Conservation (phyloP, 2,113 vertebrate genomes). For the Okapia johnstoni region DNA sequence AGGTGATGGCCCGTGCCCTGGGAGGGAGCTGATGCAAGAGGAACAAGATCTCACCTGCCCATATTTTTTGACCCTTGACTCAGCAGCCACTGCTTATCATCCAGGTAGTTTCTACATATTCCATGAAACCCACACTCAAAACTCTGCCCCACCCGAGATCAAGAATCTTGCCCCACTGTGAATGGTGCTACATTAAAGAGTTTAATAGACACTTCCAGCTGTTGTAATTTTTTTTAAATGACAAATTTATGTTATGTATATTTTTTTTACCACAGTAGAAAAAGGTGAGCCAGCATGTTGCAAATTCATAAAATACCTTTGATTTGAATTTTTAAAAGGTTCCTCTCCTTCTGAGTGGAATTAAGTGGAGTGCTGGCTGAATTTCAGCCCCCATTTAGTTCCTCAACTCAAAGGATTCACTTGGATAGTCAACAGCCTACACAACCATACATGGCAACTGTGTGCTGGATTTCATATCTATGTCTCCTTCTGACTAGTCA, state of each 20-base stretch:
- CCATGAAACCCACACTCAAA: not conserved
- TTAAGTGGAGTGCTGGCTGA: not conserved
- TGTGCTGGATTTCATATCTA: not conserved
- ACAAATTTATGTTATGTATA: not conserved
- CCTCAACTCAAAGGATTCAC: not conserved
- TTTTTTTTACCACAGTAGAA: not conserved
- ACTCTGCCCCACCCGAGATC: not conserved
- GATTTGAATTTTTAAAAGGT: not conserved
- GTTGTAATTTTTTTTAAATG: not conserved
- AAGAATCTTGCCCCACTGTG: not conserved
- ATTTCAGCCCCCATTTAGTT: not conserved
- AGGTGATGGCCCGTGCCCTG: not conserved
- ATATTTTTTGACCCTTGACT: not conserved
- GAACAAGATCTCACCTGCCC: fast-evolving
- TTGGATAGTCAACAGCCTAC: not conserved
- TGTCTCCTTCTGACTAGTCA: not conserved
- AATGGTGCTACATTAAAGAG: slow-evolving; percentile 11
- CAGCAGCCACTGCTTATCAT: too few species aligned
- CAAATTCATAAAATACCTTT: not conserved
- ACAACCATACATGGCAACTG: too few species aligned
- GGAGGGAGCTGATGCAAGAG: not conserved
- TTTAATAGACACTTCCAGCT: not conserved
- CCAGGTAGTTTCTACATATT: too few species aligned
- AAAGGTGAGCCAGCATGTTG: not conserved
- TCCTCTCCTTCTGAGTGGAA: not conserved